Conservation (phyloP, 2,113 vertebrate genomes). For the Tachycineta bicolor region DNA sequence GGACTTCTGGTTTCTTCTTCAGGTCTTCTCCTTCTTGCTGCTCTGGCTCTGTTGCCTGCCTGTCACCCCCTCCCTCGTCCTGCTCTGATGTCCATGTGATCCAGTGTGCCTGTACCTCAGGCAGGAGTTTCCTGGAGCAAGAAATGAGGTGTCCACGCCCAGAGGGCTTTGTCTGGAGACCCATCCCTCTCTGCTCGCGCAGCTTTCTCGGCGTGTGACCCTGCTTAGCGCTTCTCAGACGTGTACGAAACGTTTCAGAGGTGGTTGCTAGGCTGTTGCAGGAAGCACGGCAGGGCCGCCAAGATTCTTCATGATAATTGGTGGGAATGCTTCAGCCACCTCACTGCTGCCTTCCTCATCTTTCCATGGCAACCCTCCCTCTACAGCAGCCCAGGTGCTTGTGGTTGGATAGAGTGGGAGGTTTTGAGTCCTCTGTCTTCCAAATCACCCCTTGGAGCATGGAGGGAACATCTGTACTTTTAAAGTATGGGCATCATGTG, state of each 20-base stretch:
- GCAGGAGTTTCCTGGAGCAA: neutral
- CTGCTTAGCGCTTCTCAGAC: neutral
- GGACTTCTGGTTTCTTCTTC: neutral
- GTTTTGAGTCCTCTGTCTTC: conserved; percentile 42
- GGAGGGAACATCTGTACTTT: conserved; percentile 49
- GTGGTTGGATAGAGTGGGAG: neutral
- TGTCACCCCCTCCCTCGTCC: neutral
- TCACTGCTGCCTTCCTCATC: conserved; percentile 15
- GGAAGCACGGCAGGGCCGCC: conserved; percentile 19
- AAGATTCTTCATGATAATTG: conserved; percentile 46
- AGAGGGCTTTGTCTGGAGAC: neutral
- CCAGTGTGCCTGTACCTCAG: neutral
- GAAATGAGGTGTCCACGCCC: neutral
- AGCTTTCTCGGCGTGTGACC: neutral
- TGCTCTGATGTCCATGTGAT: neutral
- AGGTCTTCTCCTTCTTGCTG: neutral
- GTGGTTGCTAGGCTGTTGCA: conserved; percentile 48
- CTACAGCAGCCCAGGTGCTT: conserved; percentile 40
- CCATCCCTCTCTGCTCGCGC: fast-evolving
- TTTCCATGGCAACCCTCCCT: conserved; percentile 58
- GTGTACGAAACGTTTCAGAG: neutral
- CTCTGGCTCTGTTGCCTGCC: neutral
- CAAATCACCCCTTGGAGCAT: conserved; percentile 14
- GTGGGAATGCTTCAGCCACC: conserved; percentile 31
- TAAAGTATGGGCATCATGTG: conserved; percentile 3